A percentile compares a stretch with the other conserved stretches of the same genome.
Conservation (phyloP, 2,113 vertebrate species). For the Plecturocebus donacophilus region DNA sequence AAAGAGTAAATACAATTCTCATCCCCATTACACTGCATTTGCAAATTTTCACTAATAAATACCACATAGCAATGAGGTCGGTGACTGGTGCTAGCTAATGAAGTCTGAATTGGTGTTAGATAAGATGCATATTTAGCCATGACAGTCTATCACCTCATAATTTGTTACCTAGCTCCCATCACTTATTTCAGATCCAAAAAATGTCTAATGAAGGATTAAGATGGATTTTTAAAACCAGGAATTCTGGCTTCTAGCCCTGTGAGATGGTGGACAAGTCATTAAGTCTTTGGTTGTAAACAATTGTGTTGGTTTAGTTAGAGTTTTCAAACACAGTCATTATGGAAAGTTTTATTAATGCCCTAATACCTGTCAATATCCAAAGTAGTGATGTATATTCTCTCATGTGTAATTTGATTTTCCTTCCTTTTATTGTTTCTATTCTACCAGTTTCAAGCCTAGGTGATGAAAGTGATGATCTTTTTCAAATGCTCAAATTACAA, state of each 20-base stretch:
- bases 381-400: not conserved
- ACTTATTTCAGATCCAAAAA: not conserved
- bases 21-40: not conserved
- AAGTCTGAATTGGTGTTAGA: not conserved
- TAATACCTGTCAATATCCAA: not conserved
- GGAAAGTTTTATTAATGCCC: not conserved
- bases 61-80: not conserved
- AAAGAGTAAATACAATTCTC: not conserved
- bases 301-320: not conserved
- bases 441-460: not conserved
- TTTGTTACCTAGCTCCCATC: not conserved
- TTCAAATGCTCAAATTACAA: not conserved
- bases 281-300: not conserved
- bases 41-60: slow-evolving; percentile 9
- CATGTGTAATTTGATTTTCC: not conserved
- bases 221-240: not conserved
- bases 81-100: not conserved
- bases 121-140: not conserved
- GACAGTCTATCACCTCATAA: slow-evolving; percentile 23
- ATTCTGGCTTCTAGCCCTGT: not conserved
- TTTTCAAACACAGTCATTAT: not conserved
- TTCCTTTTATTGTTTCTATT: not conserved
- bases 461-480: not conserved
- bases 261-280: not conserved
- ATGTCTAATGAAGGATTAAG: not conserved